Evolutionary conservation across 2,113 vertebrate species (phyloP), one percentile per base, ranked within the genome.

Genomic region (Sorex araneus): DNA sequence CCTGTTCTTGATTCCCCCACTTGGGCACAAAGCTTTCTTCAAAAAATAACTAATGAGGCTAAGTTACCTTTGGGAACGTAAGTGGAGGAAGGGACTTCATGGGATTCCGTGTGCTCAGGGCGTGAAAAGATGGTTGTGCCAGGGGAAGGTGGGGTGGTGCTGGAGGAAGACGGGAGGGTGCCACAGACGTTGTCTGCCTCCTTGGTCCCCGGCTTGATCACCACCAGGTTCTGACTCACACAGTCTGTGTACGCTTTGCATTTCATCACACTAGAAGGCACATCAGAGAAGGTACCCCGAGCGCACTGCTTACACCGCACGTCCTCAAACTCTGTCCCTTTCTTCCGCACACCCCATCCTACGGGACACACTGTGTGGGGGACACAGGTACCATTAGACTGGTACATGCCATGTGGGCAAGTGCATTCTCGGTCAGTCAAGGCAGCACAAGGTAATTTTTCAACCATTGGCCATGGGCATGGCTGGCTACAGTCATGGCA

Each of bases 231-330:
- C 93, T 97, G 98, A 94, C 96, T 97, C 90, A 96, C 97, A 97
- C 99, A 99, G 98, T 99, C 97, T 27, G 98, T 99, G 97, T 99
- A 98, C 2, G 97, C 92, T 97, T 95, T 98, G 97, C 99, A 99
- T 98, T 96, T 99, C 96, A 97, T 92, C 60, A 97, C 96, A 54
- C 97, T 98, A 57, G 99, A 99, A 96, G 98, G 96, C 97, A 97
- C 97, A 71, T 98, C 97, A 84, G 99, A 99, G 98, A 99, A 99
- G 89, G 98, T 99, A 90, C 99, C 99, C 80, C 96, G 98, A 93
- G 96, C 97, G 96, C 99, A 99, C 8, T 94, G 98, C 97, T 98
- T 99, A 93, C 99, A 99, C 97, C 98, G 96, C 85, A 99, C 98
- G 0, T 99, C 98, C 97, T 99, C 98, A 0, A 97, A 98, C 93